A percentile compares a stretch with the other conserved stretches of the same genome.
Conservation (phyloP, 2,113 vertebrate species). For the Percina caprodes region DNA sequence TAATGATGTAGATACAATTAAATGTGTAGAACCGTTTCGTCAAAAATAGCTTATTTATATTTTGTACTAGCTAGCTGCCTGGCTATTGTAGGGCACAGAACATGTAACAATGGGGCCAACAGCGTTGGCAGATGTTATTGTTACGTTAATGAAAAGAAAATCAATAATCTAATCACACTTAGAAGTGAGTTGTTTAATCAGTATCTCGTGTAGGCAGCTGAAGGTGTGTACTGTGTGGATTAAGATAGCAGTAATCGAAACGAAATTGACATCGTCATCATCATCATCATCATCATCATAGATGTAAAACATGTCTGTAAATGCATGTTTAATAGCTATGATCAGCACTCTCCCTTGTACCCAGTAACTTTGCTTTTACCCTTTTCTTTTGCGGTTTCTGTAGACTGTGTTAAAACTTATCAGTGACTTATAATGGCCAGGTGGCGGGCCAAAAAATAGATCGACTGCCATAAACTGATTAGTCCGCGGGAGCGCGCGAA, state of each 20-base stretch:
- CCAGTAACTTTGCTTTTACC: not conserved
- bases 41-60: not conserved
- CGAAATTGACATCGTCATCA: too few relatives aligned
- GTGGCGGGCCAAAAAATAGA: too few relatives aligned
- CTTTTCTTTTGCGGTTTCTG: not conserved
- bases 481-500: too few relatives aligned
- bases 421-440: too few relatives aligned
- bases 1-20: not conserved
- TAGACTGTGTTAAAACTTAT: not conserved
- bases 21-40: too few relatives aligned
- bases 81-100: constrained; percentile 13
- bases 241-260: too few relatives aligned
- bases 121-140: constrained; percentile 33
- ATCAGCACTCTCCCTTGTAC: not conserved
- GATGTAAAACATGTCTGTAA: too few relatives aligned
- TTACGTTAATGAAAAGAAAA: constrained; percentile 17
- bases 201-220: not conserved
- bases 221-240: not conserved
- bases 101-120: constrained; percentile 20
- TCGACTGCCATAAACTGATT: too few relatives aligned
- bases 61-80: not conserved
- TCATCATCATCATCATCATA: too few relatives aligned
- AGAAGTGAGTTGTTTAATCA: not conserved
- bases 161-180: not conserved
- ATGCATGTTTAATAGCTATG: too few relatives aligned